A percentile compares a stretch with the other conserved stretches of the same genome.
phyloP scores from a whole-genome alignment of 1,140 invertebrate genomes.

The Trypoxylus dichotomus region DNA sequence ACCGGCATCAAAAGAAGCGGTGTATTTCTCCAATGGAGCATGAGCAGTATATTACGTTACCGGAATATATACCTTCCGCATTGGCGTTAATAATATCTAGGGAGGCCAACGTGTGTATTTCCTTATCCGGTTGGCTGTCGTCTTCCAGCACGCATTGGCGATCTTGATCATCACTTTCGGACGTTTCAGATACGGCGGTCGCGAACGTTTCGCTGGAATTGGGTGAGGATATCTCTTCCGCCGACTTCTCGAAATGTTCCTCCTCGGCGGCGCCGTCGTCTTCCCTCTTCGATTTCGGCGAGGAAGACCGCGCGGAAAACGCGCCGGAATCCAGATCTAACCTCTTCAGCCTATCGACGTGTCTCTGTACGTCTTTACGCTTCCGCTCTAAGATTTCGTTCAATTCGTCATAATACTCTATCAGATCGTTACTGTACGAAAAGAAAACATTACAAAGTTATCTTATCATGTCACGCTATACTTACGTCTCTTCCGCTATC shows the following conservation, averaged over 20 bases:
- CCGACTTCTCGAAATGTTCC: not conserved
- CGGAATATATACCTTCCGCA: not conserved
- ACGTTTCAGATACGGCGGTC: not conserved
- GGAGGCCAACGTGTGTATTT: not conserved
- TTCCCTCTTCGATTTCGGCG: not conserved
- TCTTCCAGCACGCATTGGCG: not conserved
- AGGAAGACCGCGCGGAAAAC: not conserved
- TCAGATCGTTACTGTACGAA: slow-evolving; percentile 39
- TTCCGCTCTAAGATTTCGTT: slow-evolving; percentile 37
- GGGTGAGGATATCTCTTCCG: not conserved
- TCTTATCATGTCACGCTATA: slow-evolving; percentile 1
- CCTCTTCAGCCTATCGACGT: slow-evolving; percentile 32
- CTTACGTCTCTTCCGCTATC: slow-evolving; percentile 48
- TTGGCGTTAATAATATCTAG: slow-evolving; percentile 42
- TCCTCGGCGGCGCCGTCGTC: not conserved
- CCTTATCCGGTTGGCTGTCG: not conserved
- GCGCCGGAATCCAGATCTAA: not conserved
- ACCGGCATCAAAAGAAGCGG: not conserved
- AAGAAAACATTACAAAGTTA: not conserved
- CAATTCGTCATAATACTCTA: slow-evolving; percentile 46
- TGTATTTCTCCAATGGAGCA: too few species aligned
- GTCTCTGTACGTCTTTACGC: slow-evolving; percentile 39
- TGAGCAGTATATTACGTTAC: too few species aligned
- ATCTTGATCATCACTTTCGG: not conserved
- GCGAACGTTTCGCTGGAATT: not conserved